A percentile compares a stretch with the other conserved stretches of the same genome.
phyloP scores from a whole-genome alignment of 2,113 vertebrate genomes.

The Peucedramus taeniatus region DNA sequence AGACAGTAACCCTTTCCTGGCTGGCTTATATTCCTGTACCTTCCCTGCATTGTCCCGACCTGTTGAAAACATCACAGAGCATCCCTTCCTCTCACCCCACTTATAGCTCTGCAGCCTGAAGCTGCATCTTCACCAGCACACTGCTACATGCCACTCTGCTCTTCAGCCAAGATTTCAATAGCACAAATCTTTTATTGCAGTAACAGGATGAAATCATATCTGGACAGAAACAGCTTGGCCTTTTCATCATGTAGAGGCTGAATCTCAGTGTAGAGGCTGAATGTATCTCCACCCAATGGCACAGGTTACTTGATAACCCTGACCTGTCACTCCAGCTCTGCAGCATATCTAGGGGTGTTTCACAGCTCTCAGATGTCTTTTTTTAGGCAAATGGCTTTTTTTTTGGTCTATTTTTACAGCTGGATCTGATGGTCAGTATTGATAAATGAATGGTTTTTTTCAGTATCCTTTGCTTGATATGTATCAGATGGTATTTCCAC shows the following conservation, averaged over 20 bases:
- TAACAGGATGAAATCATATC: background rate
- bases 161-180: background rate
- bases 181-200: background rate
- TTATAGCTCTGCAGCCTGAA: background rate
- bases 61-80: accelerated
- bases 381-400: background rate
- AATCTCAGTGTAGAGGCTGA: background rate
- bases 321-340: background rate
- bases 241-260: background rate
- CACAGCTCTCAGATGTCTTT: background rate
- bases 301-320: background rate
- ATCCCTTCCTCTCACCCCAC: background rate
- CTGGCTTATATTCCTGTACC: accelerated
- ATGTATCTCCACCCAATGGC: accelerated
- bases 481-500: background rate
- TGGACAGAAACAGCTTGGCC: background rate
- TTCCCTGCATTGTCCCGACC: background rate
- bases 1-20: background rate
- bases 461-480: background rate
- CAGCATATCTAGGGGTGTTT: accelerated
- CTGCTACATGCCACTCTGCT: background rate
- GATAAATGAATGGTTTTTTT: background rate
- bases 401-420: background rate
- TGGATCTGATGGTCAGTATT: background rate
- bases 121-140: accelerated